Evolutionary conservation across 2,888 invertebrate genomes (phyloP).

Genomic region (Danaus chrysippus): DNA sequence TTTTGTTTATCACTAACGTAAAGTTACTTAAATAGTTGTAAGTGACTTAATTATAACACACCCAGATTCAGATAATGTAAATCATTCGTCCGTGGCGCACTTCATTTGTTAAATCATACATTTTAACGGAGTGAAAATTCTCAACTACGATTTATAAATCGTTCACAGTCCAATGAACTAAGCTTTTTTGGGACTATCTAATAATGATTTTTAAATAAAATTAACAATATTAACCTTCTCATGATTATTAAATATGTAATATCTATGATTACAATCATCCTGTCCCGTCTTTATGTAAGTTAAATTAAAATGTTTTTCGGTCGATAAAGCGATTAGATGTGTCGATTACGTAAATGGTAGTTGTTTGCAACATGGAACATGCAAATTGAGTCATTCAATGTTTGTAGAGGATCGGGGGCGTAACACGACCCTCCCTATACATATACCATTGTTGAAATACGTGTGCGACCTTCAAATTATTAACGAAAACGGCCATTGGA

Average conservation of each 20-base stretch:
- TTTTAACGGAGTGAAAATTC: constrained; percentile 16
- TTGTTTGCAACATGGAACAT: constrained; percentile 19
- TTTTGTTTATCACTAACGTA: constrained; percentile 7
- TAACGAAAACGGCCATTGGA: too few species aligned
- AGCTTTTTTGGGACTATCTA: too few species aligned
- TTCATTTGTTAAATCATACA: constrained; percentile 44
- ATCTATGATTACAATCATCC: background rate
- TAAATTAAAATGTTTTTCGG: background rate
- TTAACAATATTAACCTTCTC: too few species aligned
- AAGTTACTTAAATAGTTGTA: constrained; percentile 7
- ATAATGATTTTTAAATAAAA: too few species aligned
- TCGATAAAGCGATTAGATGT: constrained; percentile 11
- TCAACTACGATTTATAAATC: constrained; percentile 10
- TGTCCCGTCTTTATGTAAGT: background rate
- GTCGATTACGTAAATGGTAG: constrained; percentile 22
- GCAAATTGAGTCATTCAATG: constrained; percentile 25
- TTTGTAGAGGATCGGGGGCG: constrained; percentile 29
- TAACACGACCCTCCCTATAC: constrained; percentile 26
- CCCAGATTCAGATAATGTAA: constrained; percentile 50
- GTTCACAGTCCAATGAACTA: too few species aligned
- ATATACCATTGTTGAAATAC: too few species aligned
- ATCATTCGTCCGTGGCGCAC: constrained; percentile 53
- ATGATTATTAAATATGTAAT: too few species aligned
- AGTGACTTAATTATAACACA: constrained; percentile 52
- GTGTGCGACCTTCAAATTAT: too few species aligned